Evolutionary conservation across 2,113 vertebrate genomes (phyloP).

Genomic region (Cyanoderma ruficeps): DNA sequence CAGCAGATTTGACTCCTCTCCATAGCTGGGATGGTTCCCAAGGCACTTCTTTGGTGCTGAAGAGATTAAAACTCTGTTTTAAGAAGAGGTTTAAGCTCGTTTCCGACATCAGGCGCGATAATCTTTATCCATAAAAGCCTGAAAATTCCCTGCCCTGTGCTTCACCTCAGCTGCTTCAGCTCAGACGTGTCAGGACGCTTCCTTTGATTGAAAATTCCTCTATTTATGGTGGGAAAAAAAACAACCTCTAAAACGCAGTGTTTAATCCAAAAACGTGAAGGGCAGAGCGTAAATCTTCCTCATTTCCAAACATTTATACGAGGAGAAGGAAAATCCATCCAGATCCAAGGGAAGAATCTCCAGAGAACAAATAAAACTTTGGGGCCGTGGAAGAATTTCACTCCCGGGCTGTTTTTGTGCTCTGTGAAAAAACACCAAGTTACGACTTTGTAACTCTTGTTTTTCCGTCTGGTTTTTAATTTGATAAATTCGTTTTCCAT

Average conservation of each 20-base stretch:
- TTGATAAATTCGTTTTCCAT: neutral
- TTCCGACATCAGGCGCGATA: neutral
- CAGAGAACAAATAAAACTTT: neutral
- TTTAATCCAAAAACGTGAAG: neutral
- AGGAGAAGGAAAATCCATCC: neutral
- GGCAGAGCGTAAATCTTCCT: slow-evolving; percentile 10
- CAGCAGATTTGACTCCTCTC: neutral
- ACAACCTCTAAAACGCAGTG: fast-evolving
- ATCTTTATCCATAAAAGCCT: neutral
- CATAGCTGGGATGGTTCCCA: neutral
- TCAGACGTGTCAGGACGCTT: neutral
- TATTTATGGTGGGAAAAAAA: neutral
- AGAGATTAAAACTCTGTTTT: neutral
- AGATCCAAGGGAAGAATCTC: neutral
- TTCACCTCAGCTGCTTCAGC: neutral
- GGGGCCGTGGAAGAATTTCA: neutral
- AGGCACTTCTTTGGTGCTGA: neutral
- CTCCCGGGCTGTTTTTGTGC: neutral
- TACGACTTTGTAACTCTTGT: neutral
- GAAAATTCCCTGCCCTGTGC: neutral
- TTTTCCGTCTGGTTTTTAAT: neutral
- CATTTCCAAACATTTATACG: slow-evolving; percentile 37
- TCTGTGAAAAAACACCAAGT: neutral
- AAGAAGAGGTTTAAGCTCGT: neutral
- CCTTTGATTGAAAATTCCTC: neutral